Percentiles rank a stretch among this genome's conserved stretches.
phyloP scores from a whole-genome alignment of 2,113 vertebrate species.

The Rhinichthys klamathensis region DNA sequence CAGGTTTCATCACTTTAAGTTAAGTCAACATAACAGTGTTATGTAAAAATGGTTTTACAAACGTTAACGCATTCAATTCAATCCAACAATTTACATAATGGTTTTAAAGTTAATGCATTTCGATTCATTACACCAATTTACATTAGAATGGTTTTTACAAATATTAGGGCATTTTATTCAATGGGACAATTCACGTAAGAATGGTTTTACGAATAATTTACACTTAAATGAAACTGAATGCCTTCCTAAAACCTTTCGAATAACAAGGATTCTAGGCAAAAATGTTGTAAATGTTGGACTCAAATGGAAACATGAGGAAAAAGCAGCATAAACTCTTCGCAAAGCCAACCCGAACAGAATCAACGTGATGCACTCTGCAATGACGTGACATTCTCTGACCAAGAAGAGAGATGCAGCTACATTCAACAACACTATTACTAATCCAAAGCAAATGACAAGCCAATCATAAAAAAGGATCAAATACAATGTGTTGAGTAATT shows the following conservation, averaged over 20 bases:
- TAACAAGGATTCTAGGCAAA: background rate
- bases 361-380: background rate
- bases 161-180: background rate
- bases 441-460: background rate
- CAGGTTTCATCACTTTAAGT: no score
- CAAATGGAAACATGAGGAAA: background rate
- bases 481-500: constrained; percentile 4
- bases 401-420: background rate
- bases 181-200: background rate
- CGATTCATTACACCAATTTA: no score
- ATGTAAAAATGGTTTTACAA: background rate
- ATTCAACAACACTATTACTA: background rate
- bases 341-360: background rate
- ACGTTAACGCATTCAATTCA: no score
- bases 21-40: no score
- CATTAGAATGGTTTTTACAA: no score
- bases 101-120: background rate
- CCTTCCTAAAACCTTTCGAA: background rate
- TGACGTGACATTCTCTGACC: background rate
- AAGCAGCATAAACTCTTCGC: background rate
- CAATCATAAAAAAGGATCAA: constrained; percentile 6
- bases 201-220: background rate
- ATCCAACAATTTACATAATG: background rate
- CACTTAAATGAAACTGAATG: background rate
- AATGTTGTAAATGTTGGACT: background rate